These are phyloP conservation scores for Ursus arctos DNA, from an alignment of 2,113 vertebrate species.

Conservation along the genomic window DNA sequence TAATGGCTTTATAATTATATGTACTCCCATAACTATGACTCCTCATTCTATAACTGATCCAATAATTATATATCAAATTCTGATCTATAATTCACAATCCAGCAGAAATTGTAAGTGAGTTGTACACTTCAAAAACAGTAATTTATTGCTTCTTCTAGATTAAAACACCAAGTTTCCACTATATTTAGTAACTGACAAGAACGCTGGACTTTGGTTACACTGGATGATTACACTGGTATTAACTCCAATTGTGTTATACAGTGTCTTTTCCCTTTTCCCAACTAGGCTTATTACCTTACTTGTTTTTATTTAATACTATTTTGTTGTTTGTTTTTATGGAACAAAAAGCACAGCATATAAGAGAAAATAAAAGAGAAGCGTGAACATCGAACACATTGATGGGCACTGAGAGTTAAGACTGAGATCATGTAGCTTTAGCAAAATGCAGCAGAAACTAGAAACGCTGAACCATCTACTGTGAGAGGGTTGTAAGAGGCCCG, in stretches of 20 bases:
- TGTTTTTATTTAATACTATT: conserved; percentile 58
- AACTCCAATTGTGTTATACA: conserved; percentile 81
- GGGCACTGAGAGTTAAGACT: conserved; percentile 74
- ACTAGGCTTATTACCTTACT: conserved; percentile 80
- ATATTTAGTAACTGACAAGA: conserved; percentile 83
- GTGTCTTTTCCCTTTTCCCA: conserved; percentile 81
- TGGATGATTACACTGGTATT: conserved; percentile 72
- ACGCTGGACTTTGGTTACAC: conserved; percentile 81
- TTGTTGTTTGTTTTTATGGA: conserved; percentile 74
- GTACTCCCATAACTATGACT: conserved; percentile 67
- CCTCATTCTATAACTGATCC: conserved; percentile 75
- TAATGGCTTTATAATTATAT: conserved; percentile 70
- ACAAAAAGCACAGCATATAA: conserved; percentile 75
- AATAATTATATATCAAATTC: conserved; percentile 70
- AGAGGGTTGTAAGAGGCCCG: conserved; percentile 49
- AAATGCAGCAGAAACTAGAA: conserved; percentile 74
- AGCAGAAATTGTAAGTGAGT: conserved; percentile 76
- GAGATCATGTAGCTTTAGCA: conserved; percentile 71
- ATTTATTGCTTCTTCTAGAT: conserved; percentile 65
- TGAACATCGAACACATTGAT: conserved; percentile 77
- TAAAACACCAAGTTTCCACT: conserved; percentile 82
- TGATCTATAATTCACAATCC: conserved; percentile 76
- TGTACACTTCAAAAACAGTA: conserved; percentile 78
- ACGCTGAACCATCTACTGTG: conserved; percentile 47
- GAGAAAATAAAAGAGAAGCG: conserved; percentile 79